These are phyloP conservation scores for Egretta garzetta DNA, from an alignment of 2,113 vertebrate species.

Conservation along the genomic window DNA sequence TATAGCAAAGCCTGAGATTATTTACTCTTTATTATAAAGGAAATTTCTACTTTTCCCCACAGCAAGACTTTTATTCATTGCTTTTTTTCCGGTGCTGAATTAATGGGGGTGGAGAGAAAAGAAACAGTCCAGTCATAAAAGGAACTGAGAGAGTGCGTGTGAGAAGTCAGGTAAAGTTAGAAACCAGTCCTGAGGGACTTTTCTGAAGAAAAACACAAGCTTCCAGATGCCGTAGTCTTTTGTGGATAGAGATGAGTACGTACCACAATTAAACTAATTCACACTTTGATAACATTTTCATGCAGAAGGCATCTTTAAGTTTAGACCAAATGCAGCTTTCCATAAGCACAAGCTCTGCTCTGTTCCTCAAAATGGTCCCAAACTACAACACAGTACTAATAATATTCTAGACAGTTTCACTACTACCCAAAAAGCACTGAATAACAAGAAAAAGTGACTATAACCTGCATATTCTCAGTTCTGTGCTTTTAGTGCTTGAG, in stretches of 20 bases:
- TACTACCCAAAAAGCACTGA: background rate
- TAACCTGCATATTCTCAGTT: background rate
- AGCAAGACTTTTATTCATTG: background rate
- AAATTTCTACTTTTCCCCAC: background rate
- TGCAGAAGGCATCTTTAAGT: background rate
- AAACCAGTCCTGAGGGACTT: conserved; percentile 6
- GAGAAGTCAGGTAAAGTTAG: background rate
- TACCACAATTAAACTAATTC: background rate
- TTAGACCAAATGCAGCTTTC: background rate
- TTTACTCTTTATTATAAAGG: background rate
- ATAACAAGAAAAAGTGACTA: background rate
- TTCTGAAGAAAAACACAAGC: conserved; percentile 3
- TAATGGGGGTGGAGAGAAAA: background rate
- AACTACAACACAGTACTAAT: background rate
- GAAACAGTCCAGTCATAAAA: background rate
- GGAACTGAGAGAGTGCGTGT: background rate
- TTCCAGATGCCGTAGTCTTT: background rate
- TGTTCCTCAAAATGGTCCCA: background rate
- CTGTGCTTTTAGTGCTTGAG: background rate
- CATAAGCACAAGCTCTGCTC: background rate
- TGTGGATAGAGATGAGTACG: background rate
- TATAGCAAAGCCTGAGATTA: background rate
- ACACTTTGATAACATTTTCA: background rate
- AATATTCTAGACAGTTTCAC: background rate
- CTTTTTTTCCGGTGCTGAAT: background rate